These are phyloP conservation scores for Spinibarbus caldwelli DNA, from an alignment of 2,797 vertebrate species.

Conservation along the genomic window DNA sequence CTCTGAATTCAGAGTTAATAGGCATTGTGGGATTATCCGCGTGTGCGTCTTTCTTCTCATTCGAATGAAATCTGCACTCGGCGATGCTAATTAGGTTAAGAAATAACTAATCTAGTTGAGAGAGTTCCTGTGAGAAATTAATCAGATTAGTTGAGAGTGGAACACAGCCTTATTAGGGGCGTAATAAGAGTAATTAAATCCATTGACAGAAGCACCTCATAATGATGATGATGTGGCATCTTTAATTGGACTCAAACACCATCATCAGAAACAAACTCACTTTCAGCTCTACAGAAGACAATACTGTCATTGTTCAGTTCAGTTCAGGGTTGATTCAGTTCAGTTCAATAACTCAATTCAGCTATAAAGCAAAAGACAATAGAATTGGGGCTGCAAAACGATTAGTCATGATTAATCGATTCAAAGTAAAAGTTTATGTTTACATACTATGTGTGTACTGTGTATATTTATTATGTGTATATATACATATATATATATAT, in stretches of 20 bases:
- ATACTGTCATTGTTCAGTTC: not conserved
- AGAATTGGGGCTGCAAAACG: no score
- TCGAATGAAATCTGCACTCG: not conserved
- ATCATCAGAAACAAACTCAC: no score
- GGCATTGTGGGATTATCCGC: constrained; percentile 33
- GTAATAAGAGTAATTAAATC: constrained; percentile 32
- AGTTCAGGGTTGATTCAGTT: no score
- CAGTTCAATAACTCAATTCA: not conserved
- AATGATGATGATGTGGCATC: not conserved
- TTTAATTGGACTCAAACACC: not conserved
- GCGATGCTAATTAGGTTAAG: constrained; percentile 30
- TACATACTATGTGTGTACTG: no score
- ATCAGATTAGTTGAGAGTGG: constrained; percentile 40
- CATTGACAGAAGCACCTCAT: constrained; percentile 8
- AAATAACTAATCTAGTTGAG: constrained; percentile 41
- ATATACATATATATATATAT: no score
- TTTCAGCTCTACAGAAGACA: no score
- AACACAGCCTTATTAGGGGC: constrained; percentile 28
- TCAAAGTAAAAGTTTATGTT: no score
- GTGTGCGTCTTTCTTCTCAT: constrained; percentile 1
- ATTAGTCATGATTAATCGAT: not conserved
- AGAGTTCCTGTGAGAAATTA: constrained; percentile 32
- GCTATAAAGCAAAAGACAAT: not conserved
- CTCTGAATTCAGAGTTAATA: constrained; percentile 20
- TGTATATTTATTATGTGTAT: no score